Evolutionary conservation across 1,140 invertebrate genomes (phyloP).

Genomic region (Amyelois transitella): DNA sequence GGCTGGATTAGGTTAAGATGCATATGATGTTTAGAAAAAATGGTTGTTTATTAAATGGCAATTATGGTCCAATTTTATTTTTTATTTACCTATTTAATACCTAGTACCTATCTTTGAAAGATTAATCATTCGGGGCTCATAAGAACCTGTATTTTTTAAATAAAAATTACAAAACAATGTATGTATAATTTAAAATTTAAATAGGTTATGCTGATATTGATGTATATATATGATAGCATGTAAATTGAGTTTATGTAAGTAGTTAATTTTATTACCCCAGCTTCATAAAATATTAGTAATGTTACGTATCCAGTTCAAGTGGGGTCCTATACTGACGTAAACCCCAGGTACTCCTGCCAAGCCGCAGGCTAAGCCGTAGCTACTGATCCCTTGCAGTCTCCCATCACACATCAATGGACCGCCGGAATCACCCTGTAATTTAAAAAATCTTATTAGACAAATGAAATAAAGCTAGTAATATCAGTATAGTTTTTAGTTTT

Average conservation of each 20-base stretch:
- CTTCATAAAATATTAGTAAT: constrained; percentile 16
- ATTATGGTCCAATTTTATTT: not conserved
- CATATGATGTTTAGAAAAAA: not conserved
- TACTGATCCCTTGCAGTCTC: constrained; percentile 77
- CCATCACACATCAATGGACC: constrained; percentile 79
- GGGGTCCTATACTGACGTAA: constrained; percentile 75
- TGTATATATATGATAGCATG: too few relatives aligned
- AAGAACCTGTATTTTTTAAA: too few relatives aligned
- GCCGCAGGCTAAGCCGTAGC: constrained; percentile 79
- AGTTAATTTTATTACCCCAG: too few relatives aligned
- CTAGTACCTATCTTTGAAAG: too few relatives aligned
- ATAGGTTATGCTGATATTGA: too few relatives aligned
- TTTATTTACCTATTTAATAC: not conserved
- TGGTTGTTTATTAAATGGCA: constrained; percentile 6
- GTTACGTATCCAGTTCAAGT: constrained; percentile 49
- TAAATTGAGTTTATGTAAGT: too few relatives aligned
- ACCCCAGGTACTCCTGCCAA: constrained; percentile 76
- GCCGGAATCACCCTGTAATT: constrained; percentile 81
- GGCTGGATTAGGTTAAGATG: too few relatives aligned
- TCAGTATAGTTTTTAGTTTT: too few relatives aligned
- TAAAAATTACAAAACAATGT: too few relatives aligned
- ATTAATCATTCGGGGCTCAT: too few relatives aligned
- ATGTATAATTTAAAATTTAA: too few relatives aligned
- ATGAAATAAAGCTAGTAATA: too few relatives aligned
- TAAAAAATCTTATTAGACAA: not conserved